Evolutionary conservation across 1,140 invertebrate genomes (phyloP), one percentile per base, ranked within the genome.

Genomic region (Drosophila pseudoananassae): DNA sequence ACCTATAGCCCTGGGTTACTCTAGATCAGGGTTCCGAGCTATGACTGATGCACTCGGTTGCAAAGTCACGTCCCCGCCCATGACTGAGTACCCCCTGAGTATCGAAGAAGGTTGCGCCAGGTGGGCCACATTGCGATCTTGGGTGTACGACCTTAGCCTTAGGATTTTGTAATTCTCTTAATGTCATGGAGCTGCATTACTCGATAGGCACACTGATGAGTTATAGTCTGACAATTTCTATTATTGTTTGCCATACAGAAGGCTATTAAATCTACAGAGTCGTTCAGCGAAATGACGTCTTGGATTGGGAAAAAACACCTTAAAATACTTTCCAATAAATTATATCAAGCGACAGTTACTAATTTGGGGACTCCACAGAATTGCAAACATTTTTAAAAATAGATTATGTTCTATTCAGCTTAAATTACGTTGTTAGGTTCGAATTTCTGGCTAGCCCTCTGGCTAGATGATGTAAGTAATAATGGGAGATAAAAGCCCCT

Each of bases 61-160:
- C 27, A 17, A 57, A 38, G 55, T 29, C 2, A 9, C 33, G 65
- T 14, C 65, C 65, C 50, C 69, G 65, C 25, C 63, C 63, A 9
- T 69, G 65, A 69, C 63, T 69, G 63, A 36, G 23, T 50, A 33
- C 17, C 45, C 10, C 25, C 25, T 0, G 3, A 2, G 25, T 25
- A 23, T n/a, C 17, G 23, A 64, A 69, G 66, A 69, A 56, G 63
- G 52, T 63, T 57, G n/a, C 27, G 23, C 49, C 57, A 60, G 59
- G 63, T 68, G 65, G 43, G 15, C 27, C 40, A 12, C 38, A 66
- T 20, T 36, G 33, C 31, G 23, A 49, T 68, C 27, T 17, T 63
- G 50, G 29, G 40, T 3, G 25, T 17, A 3, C 23, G 65, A 70
- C 66, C 66, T 51, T 49, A 53, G 43, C 66, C 66, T 49, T 70